Base-by-base conservation (phyloP, 2,888 invertebrate genomes). In the Diachrysia chrysitis region DNA sequence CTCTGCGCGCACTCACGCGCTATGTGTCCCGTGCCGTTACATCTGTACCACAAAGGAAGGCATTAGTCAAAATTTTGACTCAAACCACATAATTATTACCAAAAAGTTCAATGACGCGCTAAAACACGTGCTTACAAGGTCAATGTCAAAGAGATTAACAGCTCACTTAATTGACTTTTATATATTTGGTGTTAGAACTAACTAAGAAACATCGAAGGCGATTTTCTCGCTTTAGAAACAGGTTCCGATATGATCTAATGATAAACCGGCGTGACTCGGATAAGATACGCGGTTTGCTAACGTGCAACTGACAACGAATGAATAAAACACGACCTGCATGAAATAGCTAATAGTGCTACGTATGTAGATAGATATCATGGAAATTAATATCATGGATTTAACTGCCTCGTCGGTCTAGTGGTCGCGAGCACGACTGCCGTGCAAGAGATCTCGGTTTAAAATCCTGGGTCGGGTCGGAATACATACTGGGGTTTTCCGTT, bases 21-120 rank as follows among this genome's bases (percentile, higher is more conserved):
- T 96, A 98, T 98, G 95, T 98, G 98, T 73, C 98, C 99, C 89
- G 98, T 97, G 86, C 98, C 98, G 95, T 98, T 98, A 96, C 98
- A 99, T 91, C 97, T 97, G 93, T 23, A 62, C 19, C 42, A 65
- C 42, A 58, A 75, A 61, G 23, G 56, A 53, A 32, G 63, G 42
- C 53, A 58, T 60, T 67, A 66, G 9, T 29, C 53, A 5, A 5
- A n/a, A n/a, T n/a, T 0, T 42, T 14, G 42, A 42, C 16, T 42
- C n/a, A 42, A n/a, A 42, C 42, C 0, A 42, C 5, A 42, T 10
- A 42, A 42, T 14, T 14, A 37, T 37, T 37, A 37, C 9, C 55
- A 35, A 42, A 35, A 61, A 74, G 67, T 67, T 51, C 62, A 58
- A 62, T 51, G 63, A 54, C 67, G 61, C 54, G n/a, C 46, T 59